Conservation (phyloP, 2,888 invertebrate species). For the Papilio gigon region DNA sequence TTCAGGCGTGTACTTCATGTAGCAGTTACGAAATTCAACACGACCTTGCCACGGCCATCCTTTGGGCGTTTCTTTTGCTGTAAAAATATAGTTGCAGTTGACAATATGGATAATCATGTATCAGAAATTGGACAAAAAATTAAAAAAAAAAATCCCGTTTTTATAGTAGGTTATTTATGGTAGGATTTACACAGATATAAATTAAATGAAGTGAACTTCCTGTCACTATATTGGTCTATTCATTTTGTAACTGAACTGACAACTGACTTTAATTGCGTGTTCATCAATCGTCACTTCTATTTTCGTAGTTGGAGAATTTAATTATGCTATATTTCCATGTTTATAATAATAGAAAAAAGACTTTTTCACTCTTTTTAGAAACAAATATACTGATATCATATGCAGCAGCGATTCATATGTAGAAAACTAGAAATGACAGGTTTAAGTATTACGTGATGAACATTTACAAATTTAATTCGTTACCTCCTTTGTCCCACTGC, state of each 20-base stretch:
- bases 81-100: slow-evolving; percentile 40
- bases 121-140: background rate
- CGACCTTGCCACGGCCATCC: slow-evolving; percentile 87
- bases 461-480: background rate
- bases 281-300: background rate
- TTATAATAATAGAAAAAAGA: background rate
- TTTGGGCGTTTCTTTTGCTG: slow-evolving; percentile 79
- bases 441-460: background rate
- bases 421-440: too few species aligned
- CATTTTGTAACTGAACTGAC: slow-evolving; percentile 8
- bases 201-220: background rate
- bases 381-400: background rate
- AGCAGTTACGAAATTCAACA: slow-evolving; percentile 84
- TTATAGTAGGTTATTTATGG: too few species aligned
- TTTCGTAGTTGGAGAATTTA: background rate
- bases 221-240: background rate
- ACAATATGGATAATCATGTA: background rate
- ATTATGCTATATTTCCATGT: background rate
- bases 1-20: slow-evolving; percentile 85
- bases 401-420: background rate
- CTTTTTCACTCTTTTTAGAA: background rate
- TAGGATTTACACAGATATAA: background rate
- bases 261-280: slow-evolving; percentile 7
- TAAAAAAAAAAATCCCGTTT: too few species aligned
- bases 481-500: slow-evolving; percentile 78